Conservation (phyloP, 2,113 vertebrate species). For the Bothrops jararaca region DNA sequence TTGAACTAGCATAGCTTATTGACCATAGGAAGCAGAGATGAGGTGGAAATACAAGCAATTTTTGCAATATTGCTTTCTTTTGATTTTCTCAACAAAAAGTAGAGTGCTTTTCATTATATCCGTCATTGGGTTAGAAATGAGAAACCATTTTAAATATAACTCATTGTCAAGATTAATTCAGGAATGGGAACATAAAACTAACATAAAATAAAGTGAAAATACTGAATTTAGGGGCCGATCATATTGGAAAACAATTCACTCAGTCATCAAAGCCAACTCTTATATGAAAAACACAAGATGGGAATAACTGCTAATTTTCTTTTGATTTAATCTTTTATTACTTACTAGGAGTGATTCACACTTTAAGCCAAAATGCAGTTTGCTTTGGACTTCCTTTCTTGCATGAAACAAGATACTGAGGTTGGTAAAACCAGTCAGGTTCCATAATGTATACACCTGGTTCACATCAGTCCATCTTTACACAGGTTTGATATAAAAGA, state of each 20-base stretch:
- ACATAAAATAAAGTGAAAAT: not conserved
- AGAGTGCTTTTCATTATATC: not conserved
- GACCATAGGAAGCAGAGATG: conserved; percentile 6
- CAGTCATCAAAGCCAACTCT: not conserved
- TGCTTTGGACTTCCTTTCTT: not conserved
- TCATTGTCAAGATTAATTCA: not conserved
- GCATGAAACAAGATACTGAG: not conserved
- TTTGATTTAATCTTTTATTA: not conserved
- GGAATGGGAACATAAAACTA: not conserved
- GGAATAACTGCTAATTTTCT: not conserved
- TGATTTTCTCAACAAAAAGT: not conserved
- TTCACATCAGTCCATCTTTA: not conserved
- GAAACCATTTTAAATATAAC: not conserved
- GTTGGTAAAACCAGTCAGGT: not conserved
- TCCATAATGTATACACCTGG: not conserved
- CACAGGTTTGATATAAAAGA: not conserved
- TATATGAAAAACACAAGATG: not conserved
- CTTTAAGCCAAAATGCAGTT: not conserved
- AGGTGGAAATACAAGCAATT: conserved; percentile 5
- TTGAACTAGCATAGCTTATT: conserved; percentile 5
- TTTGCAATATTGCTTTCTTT: conserved; percentile 18
- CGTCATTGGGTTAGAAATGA: not conserved
- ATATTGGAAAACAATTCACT: not conserved
- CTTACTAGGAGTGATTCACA: not conserved
- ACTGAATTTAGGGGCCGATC: not conserved